Conservation (phyloP, 2,113 vertebrate species). For the Speoplatyrhinus poulsoni region DNA sequence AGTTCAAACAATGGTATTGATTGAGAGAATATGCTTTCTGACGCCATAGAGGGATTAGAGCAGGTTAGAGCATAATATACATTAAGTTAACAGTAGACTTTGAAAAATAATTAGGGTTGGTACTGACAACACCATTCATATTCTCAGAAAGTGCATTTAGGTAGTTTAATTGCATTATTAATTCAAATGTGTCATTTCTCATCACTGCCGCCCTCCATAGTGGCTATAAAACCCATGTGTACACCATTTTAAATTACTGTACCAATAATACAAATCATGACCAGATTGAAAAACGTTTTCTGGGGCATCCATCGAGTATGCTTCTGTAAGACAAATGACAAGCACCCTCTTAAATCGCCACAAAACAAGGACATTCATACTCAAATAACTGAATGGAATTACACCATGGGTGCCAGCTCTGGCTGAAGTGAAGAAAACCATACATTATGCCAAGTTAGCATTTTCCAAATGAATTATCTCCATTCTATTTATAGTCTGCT, state of each 20-base stretch:
- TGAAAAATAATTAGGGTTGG: constrained; percentile 3
- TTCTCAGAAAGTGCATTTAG: constrained; percentile 80
- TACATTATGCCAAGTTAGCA: constrained; percentile 3
- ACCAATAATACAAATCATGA: not conserved
- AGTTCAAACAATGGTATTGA: constrained; percentile 94
- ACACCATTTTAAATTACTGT: not conserved
- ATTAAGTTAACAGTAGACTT: not conserved
- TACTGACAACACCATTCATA: constrained; percentile 74
- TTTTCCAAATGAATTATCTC: constrained; percentile 27
- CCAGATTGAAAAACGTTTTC: too few species aligned
- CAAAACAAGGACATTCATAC: too few species aligned
- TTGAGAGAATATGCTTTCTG: constrained; percentile 52
- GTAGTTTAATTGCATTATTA: constrained; percentile 21
- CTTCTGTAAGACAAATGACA: too few species aligned
- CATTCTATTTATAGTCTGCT: constrained; percentile 19
- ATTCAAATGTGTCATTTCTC: not conserved
- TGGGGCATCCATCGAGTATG: too few species aligned
- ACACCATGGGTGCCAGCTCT: constrained; percentile 1
- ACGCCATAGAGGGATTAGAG: not conserved
- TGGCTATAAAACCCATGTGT: not conserved
- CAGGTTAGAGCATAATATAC: not conserved
- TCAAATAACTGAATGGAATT: not conserved
- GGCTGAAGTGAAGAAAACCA: constrained; percentile 6
- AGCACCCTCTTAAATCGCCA: too few species aligned
- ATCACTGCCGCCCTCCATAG: not conserved